Conservation (phyloP, 2,113 vertebrate genomes). For the Protobothrops flavoviridis region DNA sequence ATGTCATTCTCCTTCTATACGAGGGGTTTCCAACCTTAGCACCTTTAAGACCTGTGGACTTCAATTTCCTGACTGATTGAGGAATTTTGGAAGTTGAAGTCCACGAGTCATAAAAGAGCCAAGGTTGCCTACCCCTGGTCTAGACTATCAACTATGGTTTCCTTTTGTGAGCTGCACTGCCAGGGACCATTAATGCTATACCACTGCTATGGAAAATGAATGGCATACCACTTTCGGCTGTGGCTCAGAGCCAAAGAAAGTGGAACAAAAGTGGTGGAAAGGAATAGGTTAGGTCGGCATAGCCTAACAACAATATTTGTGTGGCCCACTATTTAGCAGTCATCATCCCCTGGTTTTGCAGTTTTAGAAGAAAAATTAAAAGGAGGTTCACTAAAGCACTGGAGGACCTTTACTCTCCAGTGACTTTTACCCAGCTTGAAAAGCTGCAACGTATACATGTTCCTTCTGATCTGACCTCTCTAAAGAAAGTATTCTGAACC, state of each 20-base stretch:
- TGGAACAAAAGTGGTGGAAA: background rate
- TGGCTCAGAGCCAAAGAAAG: background rate
- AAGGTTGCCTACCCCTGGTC: no score
- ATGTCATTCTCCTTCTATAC: background rate
- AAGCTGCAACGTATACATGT: background rate
- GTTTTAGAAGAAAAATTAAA: background rate
- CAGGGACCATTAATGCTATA: background rate
- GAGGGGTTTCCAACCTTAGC: background rate
- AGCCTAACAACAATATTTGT: no score
- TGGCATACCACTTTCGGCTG: background rate
- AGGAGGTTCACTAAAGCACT: background rate
- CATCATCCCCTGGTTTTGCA: background rate
- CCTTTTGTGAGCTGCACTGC: background rate
- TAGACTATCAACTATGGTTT: background rate
- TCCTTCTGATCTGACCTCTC: no score
- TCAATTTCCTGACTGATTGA: background rate
- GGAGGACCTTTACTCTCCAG: background rate
- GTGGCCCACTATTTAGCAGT: background rate
- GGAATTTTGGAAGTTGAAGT: background rate
- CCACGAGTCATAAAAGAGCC: no score
- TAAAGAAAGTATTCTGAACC: background rate
- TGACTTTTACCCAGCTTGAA: background rate
- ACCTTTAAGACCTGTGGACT: background rate
- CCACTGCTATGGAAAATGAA: background rate
- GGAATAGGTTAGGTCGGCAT: background rate